Evolutionary conservation across 2,113 vertebrate genomes (phyloP).

Genomic region (Emydura subglobosa): DNA sequence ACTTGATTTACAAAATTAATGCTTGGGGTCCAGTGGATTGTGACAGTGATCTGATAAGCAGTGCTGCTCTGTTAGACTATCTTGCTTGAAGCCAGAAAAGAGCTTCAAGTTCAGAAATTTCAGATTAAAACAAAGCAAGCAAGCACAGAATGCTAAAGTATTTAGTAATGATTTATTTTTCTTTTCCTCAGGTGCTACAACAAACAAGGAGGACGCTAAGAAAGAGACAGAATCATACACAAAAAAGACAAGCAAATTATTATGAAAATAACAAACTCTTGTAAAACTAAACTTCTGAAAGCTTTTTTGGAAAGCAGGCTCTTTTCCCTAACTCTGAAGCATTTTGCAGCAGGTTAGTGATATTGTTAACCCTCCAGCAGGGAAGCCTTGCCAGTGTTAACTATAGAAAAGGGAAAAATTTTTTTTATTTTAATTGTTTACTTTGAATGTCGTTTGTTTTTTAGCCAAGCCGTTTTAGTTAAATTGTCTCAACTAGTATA

Average conservation of each 20-base stretch:
- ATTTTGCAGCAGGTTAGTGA: too few species aligned
- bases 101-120: conserved; percentile 41
- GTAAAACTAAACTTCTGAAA: neutral
- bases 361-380: too few species aligned
- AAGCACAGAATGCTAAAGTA: neutral
- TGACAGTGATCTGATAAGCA: conserved; percentile 40
- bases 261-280: neutral
- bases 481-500: too few species aligned
- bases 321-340: too few species aligned
- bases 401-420: too few species aligned
- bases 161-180: conserved; percentile 29
- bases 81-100: conserved; percentile 50
- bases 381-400: too few species aligned
- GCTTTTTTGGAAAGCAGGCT: fast-evolving
- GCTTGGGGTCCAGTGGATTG: conserved; percentile 26
- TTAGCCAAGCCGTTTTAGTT: too few species aligned
- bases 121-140: conserved; percentile 23
- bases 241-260: neutral
- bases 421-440: too few species aligned
- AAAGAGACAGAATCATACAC: neutral
- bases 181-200: neutral
- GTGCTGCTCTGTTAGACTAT: conserved; percentile 4
- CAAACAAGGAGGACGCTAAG: neutral
- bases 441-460: too few species aligned
- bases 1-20: conserved; percentile 62